phyloP scores from a whole-genome alignment of 2,888 invertebrate genomes.

The Aspidapion aeneum region DNA sequence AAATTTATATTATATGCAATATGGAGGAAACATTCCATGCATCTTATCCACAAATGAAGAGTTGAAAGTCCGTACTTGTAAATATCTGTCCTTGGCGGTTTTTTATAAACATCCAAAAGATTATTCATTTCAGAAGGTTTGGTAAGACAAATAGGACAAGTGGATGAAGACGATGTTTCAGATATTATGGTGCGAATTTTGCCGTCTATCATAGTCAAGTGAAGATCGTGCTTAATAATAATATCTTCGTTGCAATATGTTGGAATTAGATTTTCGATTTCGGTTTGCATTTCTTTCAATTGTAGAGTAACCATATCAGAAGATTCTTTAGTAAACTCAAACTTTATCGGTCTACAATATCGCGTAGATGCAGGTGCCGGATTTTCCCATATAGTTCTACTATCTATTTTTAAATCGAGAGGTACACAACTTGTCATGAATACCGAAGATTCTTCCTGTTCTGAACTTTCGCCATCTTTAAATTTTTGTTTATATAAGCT shows the following conservation, averaged over 20 bases:
- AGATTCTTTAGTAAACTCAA: constrained; percentile 5
- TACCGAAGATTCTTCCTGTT: constrained; percentile 1
- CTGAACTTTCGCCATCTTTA: not conserved
- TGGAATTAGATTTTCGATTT: not conserved
- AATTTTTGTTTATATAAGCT: not conserved
- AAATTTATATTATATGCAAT: constrained; percentile 8
- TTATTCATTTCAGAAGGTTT: constrained; percentile 10
- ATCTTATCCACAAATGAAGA: constrained; percentile 8
- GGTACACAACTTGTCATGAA: constrained; percentile 1
- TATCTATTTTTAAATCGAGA: constrained; percentile 17
- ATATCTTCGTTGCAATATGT: not conserved
- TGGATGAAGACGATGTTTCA: constrained; percentile 4
- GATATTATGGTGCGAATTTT: constrained; percentile 11
- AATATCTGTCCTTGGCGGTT: constrained; percentile 3
- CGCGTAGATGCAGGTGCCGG: not conserved
- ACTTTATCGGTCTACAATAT: constrained; percentile 6
- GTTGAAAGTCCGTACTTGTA: not conserved
- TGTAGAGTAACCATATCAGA: not conserved
- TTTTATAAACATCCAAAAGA: constrained; percentile 1
- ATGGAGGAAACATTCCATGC: constrained; percentile 10
- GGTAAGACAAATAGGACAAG: constrained; percentile 10
- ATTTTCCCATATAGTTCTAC: constrained; percentile 18
- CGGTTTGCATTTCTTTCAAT: not conserved
- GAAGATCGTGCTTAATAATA: constrained; percentile 1
- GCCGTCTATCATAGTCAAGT: constrained; percentile 6